phyloP scores from a whole-genome alignment of 2,888 invertebrate species.

The Ophraella communa region DNA sequence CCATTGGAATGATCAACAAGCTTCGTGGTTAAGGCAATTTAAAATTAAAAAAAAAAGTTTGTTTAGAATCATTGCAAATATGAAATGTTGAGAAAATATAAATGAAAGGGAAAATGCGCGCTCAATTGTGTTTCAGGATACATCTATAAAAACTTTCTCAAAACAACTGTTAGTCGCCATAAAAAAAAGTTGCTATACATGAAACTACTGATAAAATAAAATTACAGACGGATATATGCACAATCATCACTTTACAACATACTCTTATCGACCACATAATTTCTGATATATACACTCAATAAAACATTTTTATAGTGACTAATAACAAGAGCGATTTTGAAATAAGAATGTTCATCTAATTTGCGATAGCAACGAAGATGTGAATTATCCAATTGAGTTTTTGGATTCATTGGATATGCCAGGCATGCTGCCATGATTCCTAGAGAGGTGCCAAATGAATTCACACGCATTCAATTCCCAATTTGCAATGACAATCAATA shows the following conservation, averaged over 20 bases:
- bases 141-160: not conserved
- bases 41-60: no score
- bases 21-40: no score
- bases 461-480: not conserved
- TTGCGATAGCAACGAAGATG: not conserved
- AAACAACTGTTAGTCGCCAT: not conserved
- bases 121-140: not conserved
- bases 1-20: no score
- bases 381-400: not conserved
- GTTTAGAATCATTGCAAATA: constrained; percentile 5
- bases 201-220: constrained; percentile 20
- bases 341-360: not conserved
- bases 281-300: not conserved
- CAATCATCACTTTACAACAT: constrained; percentile 15
- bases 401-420: not conserved
- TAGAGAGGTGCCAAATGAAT: not conserved
- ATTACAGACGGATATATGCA: constrained; percentile 13
- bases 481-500: not conserved
- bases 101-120: not conserved
- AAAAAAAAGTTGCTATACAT: not conserved
- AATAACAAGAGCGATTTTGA: constrained; percentile 1
- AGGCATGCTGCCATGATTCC: not conserved
- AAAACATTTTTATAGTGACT: not conserved
- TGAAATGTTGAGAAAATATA: no score
- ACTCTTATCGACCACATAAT: constrained; percentile 9